Evolutionary conservation across 2,797 vertebrate genomes (phyloP).

Genomic region (Siniperca obscura): DNA sequence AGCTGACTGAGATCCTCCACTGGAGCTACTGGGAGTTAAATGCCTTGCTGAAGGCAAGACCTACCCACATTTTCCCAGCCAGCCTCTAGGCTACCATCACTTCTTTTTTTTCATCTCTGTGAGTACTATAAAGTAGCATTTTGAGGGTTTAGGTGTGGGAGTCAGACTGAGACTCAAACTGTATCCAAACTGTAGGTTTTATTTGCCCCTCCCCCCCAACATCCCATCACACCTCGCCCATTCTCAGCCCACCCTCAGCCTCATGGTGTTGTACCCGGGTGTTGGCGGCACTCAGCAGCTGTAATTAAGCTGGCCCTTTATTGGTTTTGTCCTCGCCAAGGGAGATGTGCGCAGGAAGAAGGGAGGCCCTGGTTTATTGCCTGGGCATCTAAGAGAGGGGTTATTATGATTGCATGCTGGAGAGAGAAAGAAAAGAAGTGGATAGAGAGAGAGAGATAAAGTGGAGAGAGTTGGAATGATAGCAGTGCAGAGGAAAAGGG

Average conservation of each 20-base stretch:
- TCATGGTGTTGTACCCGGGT: slow-evolving; percentile 63
- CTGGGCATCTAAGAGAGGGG: slow-evolving; percentile 72
- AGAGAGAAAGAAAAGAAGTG: slow-evolving; percentile 59
- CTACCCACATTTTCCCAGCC: slow-evolving; percentile 40
- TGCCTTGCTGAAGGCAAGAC: slow-evolving; percentile 38
- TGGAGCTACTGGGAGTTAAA: slow-evolving; percentile 46
- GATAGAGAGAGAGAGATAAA: slow-evolving; percentile 43
- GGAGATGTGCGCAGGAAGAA: slow-evolving; percentile 74
- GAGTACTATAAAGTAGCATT: slow-evolving; percentile 54
- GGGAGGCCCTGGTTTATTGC: slow-evolving; percentile 79
- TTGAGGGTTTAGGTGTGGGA: slow-evolving; percentile 59
- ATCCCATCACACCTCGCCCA: slow-evolving; percentile 55
- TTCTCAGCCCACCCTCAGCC: slow-evolving; percentile 50
- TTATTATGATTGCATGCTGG: slow-evolving; percentile 74
- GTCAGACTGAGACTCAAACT: slow-evolving; percentile 41
- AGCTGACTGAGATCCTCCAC: slow-evolving; percentile 50
- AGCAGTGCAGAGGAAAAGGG: slow-evolving; percentile 54
- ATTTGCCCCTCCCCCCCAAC: slow-evolving; percentile 23
- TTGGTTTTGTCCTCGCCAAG: slow-evolving; percentile 80
- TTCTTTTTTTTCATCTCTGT: slow-evolving; percentile 49
- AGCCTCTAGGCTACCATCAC: slow-evolving; percentile 42
- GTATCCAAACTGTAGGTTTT: slow-evolving; percentile 48
- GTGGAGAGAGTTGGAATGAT: slow-evolving; percentile 68
- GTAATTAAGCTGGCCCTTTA: slow-evolving; percentile 82
- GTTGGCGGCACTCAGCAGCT: slow-evolving; percentile 75